Base-by-base conservation (phyloP, 2,113 vertebrate species). In the Alosa alosa region DNA sequence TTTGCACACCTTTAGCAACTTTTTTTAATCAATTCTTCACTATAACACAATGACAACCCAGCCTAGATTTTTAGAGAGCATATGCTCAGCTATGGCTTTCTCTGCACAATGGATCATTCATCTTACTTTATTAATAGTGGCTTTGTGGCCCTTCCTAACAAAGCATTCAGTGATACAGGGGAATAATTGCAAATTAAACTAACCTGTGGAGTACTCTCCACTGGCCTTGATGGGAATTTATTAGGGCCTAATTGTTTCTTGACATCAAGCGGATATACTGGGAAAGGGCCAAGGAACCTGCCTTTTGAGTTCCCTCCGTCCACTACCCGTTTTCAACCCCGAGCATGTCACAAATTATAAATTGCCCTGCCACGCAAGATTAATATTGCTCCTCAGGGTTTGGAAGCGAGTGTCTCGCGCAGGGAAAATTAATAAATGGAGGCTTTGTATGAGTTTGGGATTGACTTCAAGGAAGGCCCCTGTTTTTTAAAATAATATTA, bases 281-380 rank as follows among this genome's bases (percentile, higher is more conserved):
- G 90, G 82, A 85, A 82, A 50, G n/a, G 84, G 81, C 88, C 89
- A 91, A 91, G 85, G 87, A 83, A 81, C 45, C 86, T 85, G 86
- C 88, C 86, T 89, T 90, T 87, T 86, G 83, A 86, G 86, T 9
- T 0, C 0, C 39, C 83, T 87, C 64, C 50, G 22, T 87, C 87
- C 88, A 44, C 86, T 84, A 82, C 88, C 89, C 46, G 25, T 81
- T 86, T 90, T 88, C 91, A 89, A 25, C 89, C 91, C 89, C 92
- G 90, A 86, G 92, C 83, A 91, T 91, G 90, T 91, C 90, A 92
- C 52, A 85, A 83, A 92, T 92, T 92, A 94, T 91, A 89, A 93
- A 94, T 93, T 82, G 90, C 84, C 87, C 90, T 89, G 86, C 90
- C 88, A 86, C 84, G 90, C 88, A 87, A 88, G 88, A 93, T 93